Percentiles rank a stretch among this genome's conserved stretches.
Conservation (phyloP, 2,797 vertebrate genomes). For the Sebastes flavidus region DNA sequence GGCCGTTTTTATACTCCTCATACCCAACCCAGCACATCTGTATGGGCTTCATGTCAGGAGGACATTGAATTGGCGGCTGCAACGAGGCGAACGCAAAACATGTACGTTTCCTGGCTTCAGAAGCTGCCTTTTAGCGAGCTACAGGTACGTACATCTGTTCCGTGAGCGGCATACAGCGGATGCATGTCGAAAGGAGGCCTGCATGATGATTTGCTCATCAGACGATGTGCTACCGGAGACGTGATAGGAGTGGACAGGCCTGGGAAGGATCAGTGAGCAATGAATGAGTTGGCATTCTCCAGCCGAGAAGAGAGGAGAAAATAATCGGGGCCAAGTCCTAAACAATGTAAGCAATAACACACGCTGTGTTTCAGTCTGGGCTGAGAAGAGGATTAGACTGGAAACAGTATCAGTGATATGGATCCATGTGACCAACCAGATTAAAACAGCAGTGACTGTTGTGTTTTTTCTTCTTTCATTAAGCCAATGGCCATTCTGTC, state of each 20-base stretch:
- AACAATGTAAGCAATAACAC: conserved; percentile 13
- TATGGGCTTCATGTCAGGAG: background rate
- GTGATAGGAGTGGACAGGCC: conserved; percentile 46
- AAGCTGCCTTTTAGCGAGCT: conserved; percentile 2
- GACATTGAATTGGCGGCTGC: background rate
- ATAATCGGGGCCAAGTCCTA: conserved; percentile 1
- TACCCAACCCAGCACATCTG: background rate
- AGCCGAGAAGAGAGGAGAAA: conserved; percentile 15
- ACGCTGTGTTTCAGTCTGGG: background rate
- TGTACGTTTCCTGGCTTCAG: background rate
- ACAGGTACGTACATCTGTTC: conserved; percentile 26
- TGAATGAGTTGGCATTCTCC: conserved; percentile 18
- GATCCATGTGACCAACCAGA: background rate
- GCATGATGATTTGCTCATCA: background rate
- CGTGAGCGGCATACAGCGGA: background rate
- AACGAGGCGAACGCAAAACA: background rate
- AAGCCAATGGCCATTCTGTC: background rate
- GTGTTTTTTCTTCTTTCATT: background rate
- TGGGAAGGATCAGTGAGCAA: conserved; percentile 38
- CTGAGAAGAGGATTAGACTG: background rate
- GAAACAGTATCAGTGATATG: background rate
- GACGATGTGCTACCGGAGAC: background rate
- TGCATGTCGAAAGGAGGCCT: conserved; percentile 7
- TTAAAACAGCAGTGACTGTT: conserved; percentile 6
- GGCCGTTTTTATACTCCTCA: background rate